Evolutionary conservation across 1,140 invertebrate genomes (phyloP).

Genomic region (Magallana angulata): DNA sequence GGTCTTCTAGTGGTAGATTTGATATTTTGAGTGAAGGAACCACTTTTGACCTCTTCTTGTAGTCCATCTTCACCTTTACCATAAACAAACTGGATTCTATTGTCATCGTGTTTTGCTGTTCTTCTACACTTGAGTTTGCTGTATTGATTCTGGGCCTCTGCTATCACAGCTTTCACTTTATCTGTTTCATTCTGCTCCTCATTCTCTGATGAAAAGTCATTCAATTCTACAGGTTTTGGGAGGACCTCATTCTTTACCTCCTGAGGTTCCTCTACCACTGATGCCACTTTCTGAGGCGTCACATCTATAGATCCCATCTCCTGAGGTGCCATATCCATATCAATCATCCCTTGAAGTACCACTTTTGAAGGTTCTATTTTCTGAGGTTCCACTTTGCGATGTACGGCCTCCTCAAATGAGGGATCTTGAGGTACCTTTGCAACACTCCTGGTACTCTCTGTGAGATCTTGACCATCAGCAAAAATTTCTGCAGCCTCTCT

Average conservation of each 20-base stretch:
- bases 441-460: neutral
- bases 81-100: slow-evolving; percentile 17
- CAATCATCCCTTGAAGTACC: no score
- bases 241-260: neutral
- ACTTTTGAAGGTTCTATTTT: no score
- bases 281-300: no score
- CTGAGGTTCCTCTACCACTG: neutral
- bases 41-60: neutral
- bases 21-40: neutral
- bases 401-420: no score
- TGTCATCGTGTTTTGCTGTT: slow-evolving; percentile 23
- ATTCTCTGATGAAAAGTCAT: neutral
- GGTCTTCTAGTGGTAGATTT: neutral
- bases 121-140: slow-evolving; percentile 18
- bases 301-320: no score
- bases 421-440: neutral
- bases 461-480: neutral
- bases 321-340: no score
- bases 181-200: neutral
- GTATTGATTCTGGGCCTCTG: neutral
- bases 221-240: neutral
- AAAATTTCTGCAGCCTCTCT: no score
- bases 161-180: neutral
- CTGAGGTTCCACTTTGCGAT: no score
- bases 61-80: neutral